Percentiles rank a stretch among this genome's conserved stretches.
Evolutionary conservation across 1,140 invertebrate genomes (phyloP).

Genomic region (Brachionus angularis): DNA sequence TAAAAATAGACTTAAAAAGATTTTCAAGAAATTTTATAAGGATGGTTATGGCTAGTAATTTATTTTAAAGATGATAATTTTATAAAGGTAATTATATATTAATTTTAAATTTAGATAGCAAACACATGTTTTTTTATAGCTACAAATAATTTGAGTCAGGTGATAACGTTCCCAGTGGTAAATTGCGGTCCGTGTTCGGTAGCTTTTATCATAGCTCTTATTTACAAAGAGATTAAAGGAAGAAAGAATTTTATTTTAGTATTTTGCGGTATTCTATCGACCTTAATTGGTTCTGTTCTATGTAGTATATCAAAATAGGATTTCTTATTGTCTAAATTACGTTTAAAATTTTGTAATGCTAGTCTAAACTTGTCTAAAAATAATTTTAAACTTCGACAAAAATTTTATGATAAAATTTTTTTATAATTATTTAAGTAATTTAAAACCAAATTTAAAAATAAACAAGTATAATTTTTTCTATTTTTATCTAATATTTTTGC

Average conservation of each 20-base stretch:
- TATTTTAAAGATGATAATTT: neutral
- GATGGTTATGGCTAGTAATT: constrained; percentile 56
- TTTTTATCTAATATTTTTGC: no score
- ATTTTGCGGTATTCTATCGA: constrained; percentile 1
- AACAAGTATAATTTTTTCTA: no score
- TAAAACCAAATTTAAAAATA: no score
- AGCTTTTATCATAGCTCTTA: constrained; percentile 45
- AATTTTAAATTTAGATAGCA: constrained; percentile 46
- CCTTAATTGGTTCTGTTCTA: constrained; percentile 14
- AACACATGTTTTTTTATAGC: constrained; percentile 58
- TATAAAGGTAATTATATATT: neutral
- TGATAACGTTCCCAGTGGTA: constrained; percentile 59
- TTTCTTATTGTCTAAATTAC: no score
- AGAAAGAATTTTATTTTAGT: constrained; percentile 16
- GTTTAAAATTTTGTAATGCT: no score
- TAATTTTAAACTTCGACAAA: no score
- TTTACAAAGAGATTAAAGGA: constrained; percentile 32
- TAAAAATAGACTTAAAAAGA: neutral
- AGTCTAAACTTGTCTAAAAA: no score
- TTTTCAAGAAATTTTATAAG: constrained; percentile 44
- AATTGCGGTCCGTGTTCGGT: constrained; percentile 47
- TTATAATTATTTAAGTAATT: no score
- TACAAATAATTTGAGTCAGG: constrained; percentile 55
- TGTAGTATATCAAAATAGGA: constrained; percentile 32
- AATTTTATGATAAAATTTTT: no score